Evolutionary conservation across 2,113 vertebrate genomes (phyloP), one percentile per base, ranked within the genome.

Genomic region (Oceanites oceanicus): DNA sequence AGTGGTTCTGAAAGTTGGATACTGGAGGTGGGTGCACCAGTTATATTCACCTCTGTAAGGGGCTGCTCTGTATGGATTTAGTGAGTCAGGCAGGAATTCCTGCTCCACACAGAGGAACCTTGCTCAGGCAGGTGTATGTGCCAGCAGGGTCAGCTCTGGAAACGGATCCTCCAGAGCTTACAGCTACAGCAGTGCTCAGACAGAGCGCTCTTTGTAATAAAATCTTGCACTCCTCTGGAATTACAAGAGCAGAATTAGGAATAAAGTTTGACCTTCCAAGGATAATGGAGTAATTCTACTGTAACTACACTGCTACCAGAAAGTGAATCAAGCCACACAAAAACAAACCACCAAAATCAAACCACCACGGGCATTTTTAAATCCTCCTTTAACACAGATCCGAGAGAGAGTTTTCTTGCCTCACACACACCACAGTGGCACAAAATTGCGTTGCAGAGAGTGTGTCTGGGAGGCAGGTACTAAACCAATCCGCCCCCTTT

Each of bases 361-460:
- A 25, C 7, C 38, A 38, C 7, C 68, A 26, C 0, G 0, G 13
- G 26, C 40, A 0, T n/a, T 68, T 58, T 34, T 8, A 22, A 50
- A 26, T 5, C 52, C 47, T 40, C 9, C 7, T 27, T 20, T 2
- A 20, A 10, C 5, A 18, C 6, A 7, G 22, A 16, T 4, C 11
- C 7, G 0, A 7, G 4, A 26, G 38, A 23, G 72, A 3, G 20
- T 7, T 9, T 7, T 18, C 25, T 36, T 53, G 56, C 65, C 10
- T 4, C 8, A 7, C 42, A 10, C 7, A 2, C 25, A 38, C 70
- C 86, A 61, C 72, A 49, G 36, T 0, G 2, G 3, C 86, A 32
- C 74, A 7, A 0, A 47, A 20, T 2, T 2, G 11, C 1, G 1
- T 1, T 2, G 4, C 1, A 0, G 45, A 55, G 47, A 23, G 50